Evolutionary conservation across 2,888 invertebrate genomes (phyloP).

Genomic region (Bimastos eiseni): DNA sequence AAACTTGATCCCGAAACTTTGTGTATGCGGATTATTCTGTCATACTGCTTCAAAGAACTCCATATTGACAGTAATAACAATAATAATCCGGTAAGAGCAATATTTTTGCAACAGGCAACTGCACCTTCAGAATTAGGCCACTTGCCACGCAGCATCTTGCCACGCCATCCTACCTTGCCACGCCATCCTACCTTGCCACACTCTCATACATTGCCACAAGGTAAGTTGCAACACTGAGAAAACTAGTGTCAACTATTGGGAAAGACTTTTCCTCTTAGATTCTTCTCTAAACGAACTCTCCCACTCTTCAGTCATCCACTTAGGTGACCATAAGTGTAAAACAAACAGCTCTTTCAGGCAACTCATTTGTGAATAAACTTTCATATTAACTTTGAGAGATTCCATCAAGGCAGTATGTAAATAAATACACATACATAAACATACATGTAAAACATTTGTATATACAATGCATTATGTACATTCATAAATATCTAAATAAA

Average conservation of each 20-base stretch:
- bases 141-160: too few relatives aligned
- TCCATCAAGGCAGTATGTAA: background rate
- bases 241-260: background rate
- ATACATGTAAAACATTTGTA: too few relatives aligned
- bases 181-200: too few relatives aligned
- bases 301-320: background rate
- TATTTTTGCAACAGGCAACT: background rate
- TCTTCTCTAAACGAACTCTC: background rate
- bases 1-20: background rate
- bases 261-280: background rate
- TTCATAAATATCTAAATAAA: too few relatives aligned
- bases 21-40: background rate
- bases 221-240: background rate
- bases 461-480: too few relatives aligned
- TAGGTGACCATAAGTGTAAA: background rate
- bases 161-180: too few relatives aligned
- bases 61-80: constrained; percentile 2
- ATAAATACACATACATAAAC: background rate
- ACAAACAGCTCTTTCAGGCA: background rate
- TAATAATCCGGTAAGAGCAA: background rate
- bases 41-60: background rate
- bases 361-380: background rate
- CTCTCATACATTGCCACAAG: too few relatives aligned
- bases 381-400: background rate
- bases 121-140: too few relatives aligned